These are phyloP conservation scores for Carollia perspicillata DNA, from an alignment of 2,113 vertebrate species.

Conservation along the genomic window DNA sequence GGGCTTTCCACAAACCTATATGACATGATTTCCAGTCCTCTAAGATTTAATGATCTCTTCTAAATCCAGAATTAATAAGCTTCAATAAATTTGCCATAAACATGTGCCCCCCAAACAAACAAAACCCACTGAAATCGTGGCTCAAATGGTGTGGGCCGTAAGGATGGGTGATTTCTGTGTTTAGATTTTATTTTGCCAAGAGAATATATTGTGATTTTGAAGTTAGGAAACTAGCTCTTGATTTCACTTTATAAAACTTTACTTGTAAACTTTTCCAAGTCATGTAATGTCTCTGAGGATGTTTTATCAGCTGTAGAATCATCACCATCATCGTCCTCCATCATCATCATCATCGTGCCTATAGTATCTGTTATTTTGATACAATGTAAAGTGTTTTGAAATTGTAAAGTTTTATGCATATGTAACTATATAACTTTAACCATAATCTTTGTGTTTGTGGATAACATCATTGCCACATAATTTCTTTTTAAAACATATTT, in stretches of 20 bases:
- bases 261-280: not conserved
- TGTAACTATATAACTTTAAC: not conserved
- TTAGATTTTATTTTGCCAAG: constrained; percentile 1
- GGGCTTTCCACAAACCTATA: constrained; percentile 9
- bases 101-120: not conserved
- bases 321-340: not conserved
- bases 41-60: not conserved
- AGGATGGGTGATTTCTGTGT: not conserved
- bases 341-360: fast-evolving
- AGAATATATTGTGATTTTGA: not conserved
- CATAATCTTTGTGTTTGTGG: not conserved
- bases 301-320: not conserved
- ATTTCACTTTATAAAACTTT: not conserved
- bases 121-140: not conserved
- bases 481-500: not conserved
- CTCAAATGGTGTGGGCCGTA: not conserved
- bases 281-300: not conserved
- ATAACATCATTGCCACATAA: not conserved
- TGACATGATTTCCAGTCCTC: not conserved
- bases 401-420: not conserved
- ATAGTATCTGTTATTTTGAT: not conserved
- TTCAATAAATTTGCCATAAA: not conserved
- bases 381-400: not conserved
- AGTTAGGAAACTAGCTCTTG: not conserved
- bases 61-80: constrained; percentile 21